Evolutionary conservation across 1,140 invertebrate genomes (phyloP), one percentile per base, ranked within the genome.

Genomic region (Colletes latitarsis): DNA sequence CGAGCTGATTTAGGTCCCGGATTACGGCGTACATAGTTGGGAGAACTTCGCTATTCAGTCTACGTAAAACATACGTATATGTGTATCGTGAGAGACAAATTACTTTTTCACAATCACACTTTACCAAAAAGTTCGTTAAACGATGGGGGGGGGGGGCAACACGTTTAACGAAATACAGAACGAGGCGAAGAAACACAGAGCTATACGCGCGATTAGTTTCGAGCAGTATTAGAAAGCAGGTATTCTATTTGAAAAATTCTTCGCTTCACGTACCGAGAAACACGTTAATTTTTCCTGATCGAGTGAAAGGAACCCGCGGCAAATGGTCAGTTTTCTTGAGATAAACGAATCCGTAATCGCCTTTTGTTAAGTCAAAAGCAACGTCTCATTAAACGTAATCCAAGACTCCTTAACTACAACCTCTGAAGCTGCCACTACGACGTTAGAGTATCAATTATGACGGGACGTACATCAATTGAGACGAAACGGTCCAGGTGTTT

Each of bases 1-100:
- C 82, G 83, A 86, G 88, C 76, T 77, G 87, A 89, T 89, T 88
- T 87, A 81, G 83, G 76, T 76, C 63, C 49, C 30, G 43, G 41
- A 74, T 80, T 80, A 73, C 67, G 57, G 72, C 55, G 75, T 58
- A 46, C 73, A 41, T 63, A 68, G 77, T 41, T 52, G 41, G 63
- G 60, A 81, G 78, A 30, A 83, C 70, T 30, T 62, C 68, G 6
- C 41, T 15, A 14, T 17, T 43, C 52, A 12, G 10, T 21, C 52
- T 60, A 6, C 21, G 21, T 17, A 57, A 43, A 52, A 52, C 62
- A 43, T 64, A 9, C 3, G 30, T 4, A 46, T 41, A 46, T 41
- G 39, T 66, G 19, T 30, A 14, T n/a, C 17, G 14, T 41, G 12
- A 9, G 43, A 39, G 39, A 79, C 30, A 30, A 55, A 30, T 30